Evolutionary conservation across 2,888 invertebrate genomes (phyloP), one percentile per base, ranked within the genome.

Genomic region (Epiperipatus broadwayi): DNA sequence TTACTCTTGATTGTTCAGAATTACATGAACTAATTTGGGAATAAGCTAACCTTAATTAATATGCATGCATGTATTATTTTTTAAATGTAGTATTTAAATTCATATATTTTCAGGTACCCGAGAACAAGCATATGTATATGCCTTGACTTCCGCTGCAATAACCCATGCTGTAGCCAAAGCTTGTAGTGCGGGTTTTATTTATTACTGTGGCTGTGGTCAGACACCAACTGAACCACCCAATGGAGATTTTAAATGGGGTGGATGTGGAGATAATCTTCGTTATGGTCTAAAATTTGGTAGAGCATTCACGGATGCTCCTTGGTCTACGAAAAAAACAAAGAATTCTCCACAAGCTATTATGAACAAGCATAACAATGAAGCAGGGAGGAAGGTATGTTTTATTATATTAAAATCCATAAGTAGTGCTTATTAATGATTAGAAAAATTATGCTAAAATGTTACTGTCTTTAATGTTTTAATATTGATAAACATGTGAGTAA

Each of bases 91-190:
- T 18, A 22, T 20, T 14, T 5, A 12, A 14, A 5, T 40, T 21
- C 30, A 7, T 37, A 8, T 41, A 16, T 16, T 51, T 49, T 8
- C 59, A 81, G 83, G 80, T 36, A 81, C 81, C 12, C 67, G 78
- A 43, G 83, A 83, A 56, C 81, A 81, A 58, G 80, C 80, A 1
- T 79, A 75, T 57, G 78, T 80, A 18, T 78, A 80, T 59, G 78
- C 79, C 3, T 68, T 83, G 57, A 73, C 78, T 15, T 74, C 80
- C 1, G 80, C 81, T 2, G 72, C 80, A 14, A 61, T 81, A 32
- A 70, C 75, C 36, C 78, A 76, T 68, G 68, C 75, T 12, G 65
- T 81, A 48, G 75, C 79, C 4, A 68, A 75, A 43, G 78, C 78
- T 21, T 83, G 81, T 58, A 73, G 78, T 19, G 68, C 73, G 37